Evolutionary conservation across 2,113 vertebrate genomes (phyloP).

Genomic region (Climacteris rufus): DNA sequence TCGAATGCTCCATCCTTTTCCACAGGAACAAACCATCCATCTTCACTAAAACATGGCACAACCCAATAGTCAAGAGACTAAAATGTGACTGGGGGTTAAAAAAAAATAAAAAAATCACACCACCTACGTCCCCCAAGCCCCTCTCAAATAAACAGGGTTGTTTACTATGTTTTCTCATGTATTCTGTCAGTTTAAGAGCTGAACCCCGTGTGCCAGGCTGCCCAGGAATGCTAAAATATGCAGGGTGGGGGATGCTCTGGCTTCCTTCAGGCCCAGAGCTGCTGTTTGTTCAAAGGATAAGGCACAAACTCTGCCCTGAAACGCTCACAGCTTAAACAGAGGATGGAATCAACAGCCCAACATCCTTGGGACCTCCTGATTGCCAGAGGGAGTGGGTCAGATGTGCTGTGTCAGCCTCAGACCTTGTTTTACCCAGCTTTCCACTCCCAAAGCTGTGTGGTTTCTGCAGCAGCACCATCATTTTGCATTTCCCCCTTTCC

Average conservation of each 20-base stretch:
- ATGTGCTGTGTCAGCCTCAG: neutral
- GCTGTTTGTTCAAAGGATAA: neutral
- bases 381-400: neutral
- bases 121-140: neutral
- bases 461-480: neutral
- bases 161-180: neutral
- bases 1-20: neutral
- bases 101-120: neutral
- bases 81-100: neutral
- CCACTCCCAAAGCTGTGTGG: neutral
- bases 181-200: neutral
- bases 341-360: neutral
- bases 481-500: neutral
- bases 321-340: neutral
- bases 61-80: neutral
- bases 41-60: neutral
- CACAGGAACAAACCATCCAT: neutral
- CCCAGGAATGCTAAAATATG: neutral
- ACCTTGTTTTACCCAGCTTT: neutral
- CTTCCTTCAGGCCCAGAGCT: neutral
- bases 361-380: neutral
- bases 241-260: neutral
- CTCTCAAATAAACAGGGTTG: neutral
- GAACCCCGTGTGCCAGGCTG: neutral
- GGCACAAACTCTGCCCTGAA: neutral